Evolutionary conservation across 2,797 vertebrate genomes (phyloP).

Genomic region (Esox lucius): DNA sequence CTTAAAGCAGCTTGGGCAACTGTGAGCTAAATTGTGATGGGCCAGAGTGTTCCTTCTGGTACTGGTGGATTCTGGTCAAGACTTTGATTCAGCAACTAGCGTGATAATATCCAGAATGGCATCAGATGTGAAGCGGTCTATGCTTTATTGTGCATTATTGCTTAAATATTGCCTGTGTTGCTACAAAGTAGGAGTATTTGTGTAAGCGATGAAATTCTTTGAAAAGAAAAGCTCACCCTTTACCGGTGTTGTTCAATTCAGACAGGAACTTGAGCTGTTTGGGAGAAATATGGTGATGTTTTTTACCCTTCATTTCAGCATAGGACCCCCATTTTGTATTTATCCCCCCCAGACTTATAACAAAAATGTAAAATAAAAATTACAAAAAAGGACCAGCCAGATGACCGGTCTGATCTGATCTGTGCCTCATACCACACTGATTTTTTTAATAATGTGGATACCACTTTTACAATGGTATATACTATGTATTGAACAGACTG

Average conservation of each 20-base stretch:
- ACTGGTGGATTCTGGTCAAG: too few relatives aligned
- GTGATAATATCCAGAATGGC: too few relatives aligned
- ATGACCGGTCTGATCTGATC: background rate
- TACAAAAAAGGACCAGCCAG: too few relatives aligned
- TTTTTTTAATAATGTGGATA: background rate
- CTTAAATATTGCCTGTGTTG: too few relatives aligned
- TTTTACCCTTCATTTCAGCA: constrained; percentile 20
- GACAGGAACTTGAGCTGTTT: constrained; percentile 8
- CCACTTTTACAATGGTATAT: too few relatives aligned
- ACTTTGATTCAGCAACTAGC: too few relatives aligned
- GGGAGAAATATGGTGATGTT: constrained; percentile 11
- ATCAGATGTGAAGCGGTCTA: too few relatives aligned
- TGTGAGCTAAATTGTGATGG: too few relatives aligned
- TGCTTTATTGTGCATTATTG: too few relatives aligned
- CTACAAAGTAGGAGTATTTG: background rate
- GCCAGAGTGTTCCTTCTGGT: too few relatives aligned
- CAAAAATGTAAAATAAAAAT: background rate
- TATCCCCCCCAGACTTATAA: constrained; percentile 19
- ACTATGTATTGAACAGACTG: too few relatives aligned
- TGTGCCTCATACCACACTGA: background rate
- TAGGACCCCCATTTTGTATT: constrained; percentile 24
- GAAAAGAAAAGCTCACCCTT: constrained; percentile 1
- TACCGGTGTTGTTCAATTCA: background rate
- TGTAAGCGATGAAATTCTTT: background rate
- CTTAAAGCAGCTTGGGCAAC: too few relatives aligned